These are phyloP conservation scores for Hyles vespertilio DNA, from an alignment of 1,140 invertebrate species.

Conservation along the genomic window DNA sequence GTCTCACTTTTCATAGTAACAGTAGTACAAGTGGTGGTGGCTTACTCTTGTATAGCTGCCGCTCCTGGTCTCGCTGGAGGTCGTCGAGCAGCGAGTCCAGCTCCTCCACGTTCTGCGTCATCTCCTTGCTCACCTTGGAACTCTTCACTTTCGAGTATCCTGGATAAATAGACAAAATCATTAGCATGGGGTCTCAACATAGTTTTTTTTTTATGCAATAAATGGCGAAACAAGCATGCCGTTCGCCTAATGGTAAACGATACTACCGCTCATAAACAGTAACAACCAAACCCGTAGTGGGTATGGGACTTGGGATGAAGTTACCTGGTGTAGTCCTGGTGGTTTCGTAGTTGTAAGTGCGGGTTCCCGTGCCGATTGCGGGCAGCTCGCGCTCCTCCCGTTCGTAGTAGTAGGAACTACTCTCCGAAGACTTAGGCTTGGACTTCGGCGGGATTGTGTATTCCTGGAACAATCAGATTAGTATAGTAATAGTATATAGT, in stretches of 20 bases:
- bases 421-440: constrained; percentile 45
- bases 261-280: too few species aligned
- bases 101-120: constrained; percentile 72
- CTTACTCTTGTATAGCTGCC: constrained; percentile 71
- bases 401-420: constrained; percentile 62
- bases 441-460: constrained; percentile 59
- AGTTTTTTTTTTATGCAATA: too few species aligned
- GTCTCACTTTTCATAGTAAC: too few species aligned
- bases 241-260: too few species aligned
- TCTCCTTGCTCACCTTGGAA: constrained; percentile 63
- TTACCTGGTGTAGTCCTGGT: constrained; percentile 46
- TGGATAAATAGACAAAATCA: constrained; percentile 16
- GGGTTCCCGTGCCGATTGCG: constrained; percentile 44
- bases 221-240: too few species aligned
- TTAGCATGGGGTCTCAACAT: too few species aligned
- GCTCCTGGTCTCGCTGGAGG: constrained; percentile 69
- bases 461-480: constrained; percentile 40
- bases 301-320: too few species aligned
- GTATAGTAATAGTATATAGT: background rate
- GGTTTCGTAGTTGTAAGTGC: constrained; percentile 63
- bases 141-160: constrained; percentile 64
- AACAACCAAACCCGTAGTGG: too few species aligned
- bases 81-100: constrained; percentile 73
- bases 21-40: background rate
- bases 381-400: constrained; percentile 58